Base-by-base conservation (phyloP, 2,888 invertebrate genomes). In the Exephanes ischioxanthus region DNA sequence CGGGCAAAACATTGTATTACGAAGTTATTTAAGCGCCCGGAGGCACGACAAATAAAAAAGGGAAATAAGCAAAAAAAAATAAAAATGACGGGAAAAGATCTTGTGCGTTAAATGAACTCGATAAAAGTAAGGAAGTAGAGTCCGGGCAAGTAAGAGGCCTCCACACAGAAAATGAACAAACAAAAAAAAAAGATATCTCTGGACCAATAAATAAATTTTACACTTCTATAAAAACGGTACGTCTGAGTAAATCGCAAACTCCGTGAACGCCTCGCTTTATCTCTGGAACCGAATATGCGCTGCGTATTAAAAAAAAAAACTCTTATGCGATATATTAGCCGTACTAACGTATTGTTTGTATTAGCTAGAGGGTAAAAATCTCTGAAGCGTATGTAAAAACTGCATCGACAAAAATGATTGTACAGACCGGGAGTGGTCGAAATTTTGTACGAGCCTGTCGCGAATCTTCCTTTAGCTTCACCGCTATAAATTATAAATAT, bases 121-220 rank as follows among this genome's bases (percentile, higher is more conserved):
- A 55, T 7, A 58, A 80, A 37, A 19, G 53, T 14, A 48, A 37
- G 76, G 67, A 63, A 66, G n/a, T 51, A 41, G 77, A 53, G 68
- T 80, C 67, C 68, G 53, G 63, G 41, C 55, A 26, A 48, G 41
- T 76, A 73, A 53, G 73, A 83, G 80, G 84, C 84, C 76, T 77
- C 77, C 48, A 83, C 83, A 85, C 86, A 77, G 84, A 84, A 84
- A 86, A 87, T 83, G 33, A 84, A 84, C 81, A 71, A 84, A 84
- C 80, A 87, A 85, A 82, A 87, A 85, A 85, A 88, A 88, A 85
- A 87, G 86, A 80, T 86, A 90, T 91, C 91, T 93, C 91, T 93
- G 93, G 93, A 93, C 93, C 93, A 93, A 93, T 91, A 22, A 92
- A 93, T 91, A 89, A 93, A 92, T 93, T 93, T 93, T 93, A 93